phyloP scores from a whole-genome alignment of 2,113 vertebrate genomes.

The Monarcha castaneiventris region DNA sequence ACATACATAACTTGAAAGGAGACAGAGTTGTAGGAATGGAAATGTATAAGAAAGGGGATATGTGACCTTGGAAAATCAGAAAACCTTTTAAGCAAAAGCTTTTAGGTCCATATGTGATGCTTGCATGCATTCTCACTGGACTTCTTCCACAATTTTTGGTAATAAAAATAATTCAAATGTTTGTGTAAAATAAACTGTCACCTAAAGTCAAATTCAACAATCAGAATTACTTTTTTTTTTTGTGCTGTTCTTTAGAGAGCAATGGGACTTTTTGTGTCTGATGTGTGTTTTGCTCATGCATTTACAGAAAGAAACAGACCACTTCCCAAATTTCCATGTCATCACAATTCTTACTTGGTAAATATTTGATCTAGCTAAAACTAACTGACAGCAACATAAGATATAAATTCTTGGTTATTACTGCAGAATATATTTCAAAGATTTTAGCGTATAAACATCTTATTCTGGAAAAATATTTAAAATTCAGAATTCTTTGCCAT shows the following conservation, averaged over 20 bases:
- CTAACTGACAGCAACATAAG: neutral
- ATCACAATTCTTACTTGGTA: neutral
- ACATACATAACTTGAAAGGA: neutral
- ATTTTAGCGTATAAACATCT: neutral
- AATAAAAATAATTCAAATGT: neutral
- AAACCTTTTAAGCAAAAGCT: neutral
- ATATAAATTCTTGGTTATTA: neutral
- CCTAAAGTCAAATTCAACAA: neutral
- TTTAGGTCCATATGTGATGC: neutral
- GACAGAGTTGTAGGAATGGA: neutral
- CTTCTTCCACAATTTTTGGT: neutral
- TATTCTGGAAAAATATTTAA: neutral
- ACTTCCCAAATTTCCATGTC: neutral
- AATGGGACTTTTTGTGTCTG: neutral
- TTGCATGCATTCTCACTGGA: neutral
- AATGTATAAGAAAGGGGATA: neutral
- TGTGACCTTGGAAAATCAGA: neutral
- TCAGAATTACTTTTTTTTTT: neutral
- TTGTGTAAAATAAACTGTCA: neutral
- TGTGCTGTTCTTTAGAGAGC: neutral
- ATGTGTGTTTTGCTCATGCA: neutral
- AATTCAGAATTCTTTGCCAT: neutral
- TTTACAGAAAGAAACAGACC: neutral
- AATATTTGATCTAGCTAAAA: neutral
- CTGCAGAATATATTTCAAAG: neutral